phyloP scores from a whole-genome alignment of 2,797 vertebrate genomes.

The Micrastur ruficollis region DNA sequence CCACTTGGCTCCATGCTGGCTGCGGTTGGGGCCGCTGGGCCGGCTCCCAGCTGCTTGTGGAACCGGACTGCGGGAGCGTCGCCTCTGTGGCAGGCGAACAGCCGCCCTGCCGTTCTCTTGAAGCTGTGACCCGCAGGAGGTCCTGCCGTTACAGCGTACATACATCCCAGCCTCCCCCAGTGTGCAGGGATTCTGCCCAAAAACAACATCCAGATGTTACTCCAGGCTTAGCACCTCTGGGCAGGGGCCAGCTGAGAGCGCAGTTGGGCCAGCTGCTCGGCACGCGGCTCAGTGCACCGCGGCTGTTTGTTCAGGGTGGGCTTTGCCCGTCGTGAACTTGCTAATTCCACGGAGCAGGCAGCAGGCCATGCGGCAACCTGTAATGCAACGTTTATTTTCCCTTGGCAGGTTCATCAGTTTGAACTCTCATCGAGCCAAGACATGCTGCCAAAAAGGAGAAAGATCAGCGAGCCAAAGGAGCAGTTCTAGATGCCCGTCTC shows the following conservation, averaged over 20 bases:
- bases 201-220: not conserved
- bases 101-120: not conserved
- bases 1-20: no score
- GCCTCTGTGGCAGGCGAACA: not conserved
- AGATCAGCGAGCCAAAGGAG: constrained; percentile 88
- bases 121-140: not conserved
- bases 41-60: not conserved
- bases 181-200: not conserved
- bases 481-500: constrained; percentile 51
- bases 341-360: rapidly evolving
- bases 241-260: not conserved
- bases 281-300: no score
- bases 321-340: rapidly evolving
- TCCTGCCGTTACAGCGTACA: not conserved
- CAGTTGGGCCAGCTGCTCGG: not conserved
- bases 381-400: not conserved
- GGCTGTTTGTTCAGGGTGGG: not conserved
- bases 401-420: constrained; percentile 76
- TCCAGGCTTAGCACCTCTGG: not conserved
- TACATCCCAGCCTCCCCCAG: not conserved
- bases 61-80: rapidly evolving
- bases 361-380: rapidly evolving
- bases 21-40: rapidly evolving
- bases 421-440: constrained; percentile 84
- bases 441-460: constrained; percentile 76